Evolutionary conservation across 2,797 vertebrate species (phyloP), one percentile per base, ranked within the genome.

Genomic region (Jordanella pulchra): DNA sequence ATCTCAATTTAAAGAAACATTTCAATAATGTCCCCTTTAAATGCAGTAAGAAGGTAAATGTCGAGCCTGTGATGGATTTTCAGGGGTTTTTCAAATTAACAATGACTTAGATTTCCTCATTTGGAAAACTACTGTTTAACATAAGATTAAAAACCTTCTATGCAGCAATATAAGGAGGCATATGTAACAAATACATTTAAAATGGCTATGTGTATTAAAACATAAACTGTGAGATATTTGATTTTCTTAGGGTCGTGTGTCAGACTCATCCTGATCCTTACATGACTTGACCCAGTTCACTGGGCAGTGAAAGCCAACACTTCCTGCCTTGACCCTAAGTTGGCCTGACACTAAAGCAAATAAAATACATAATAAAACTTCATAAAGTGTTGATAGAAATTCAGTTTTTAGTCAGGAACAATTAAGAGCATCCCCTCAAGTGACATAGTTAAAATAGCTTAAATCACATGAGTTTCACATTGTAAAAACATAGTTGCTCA

Each of bases 211-310:
- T 61, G 21, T 14, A 15, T 28, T 58, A 45, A 39, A 60, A 35
- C 21, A 30, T 4, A 50, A 5, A 12, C 12, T 15, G n/a, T 60
- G 11, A 48, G n/a, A 42, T 3, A 18, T 15, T 15, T 39, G 47
- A 9, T 42, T 54, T 64, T 15, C 28, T 54, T 47, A 11, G 21
- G 7, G 60, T 3, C 44, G 17, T 55, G 27, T 30, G 11, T 18
- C 15, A 27, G 23, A 63, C 44, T 75, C 70, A 11, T 30, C 65
- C 51, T 58, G 54, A 61, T 80, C 67, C 28, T 68, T 30, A 67
- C 45, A 56, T 50, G 65, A 75, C 72, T 81, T 89, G 86, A 89
- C 86, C 89, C 76, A 92, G 74, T 83, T 92, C 73, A 68, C 50
- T 23, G 13, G 23, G 42, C 50, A 67, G 50, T 64, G 69, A 75